These are phyloP conservation scores for Melikaiella ostensackeni DNA, from an alignment of 2,888 invertebrate species.

Conservation along the genomic window DNA sequence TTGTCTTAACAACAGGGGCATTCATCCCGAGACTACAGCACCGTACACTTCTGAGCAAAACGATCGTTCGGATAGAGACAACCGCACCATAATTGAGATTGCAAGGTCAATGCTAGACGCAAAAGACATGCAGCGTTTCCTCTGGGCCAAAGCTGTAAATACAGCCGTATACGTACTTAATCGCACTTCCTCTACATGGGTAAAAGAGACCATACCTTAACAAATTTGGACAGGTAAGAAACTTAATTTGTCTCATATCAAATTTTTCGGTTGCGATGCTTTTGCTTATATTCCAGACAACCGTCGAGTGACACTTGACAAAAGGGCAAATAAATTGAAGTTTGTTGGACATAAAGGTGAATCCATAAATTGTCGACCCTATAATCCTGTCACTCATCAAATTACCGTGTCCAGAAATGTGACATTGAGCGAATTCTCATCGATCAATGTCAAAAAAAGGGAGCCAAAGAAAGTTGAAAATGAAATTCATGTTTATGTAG, in stretches of 20 bases:
- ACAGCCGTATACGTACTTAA: not conserved
- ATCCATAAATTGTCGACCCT: not conserved
- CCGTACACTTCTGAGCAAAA: not conserved
- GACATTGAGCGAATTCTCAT: constrained; percentile 34
- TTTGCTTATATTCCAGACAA: not conserved
- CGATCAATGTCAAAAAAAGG: not conserved
- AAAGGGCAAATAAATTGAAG: too few species aligned
- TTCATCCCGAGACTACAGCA: not conserved
- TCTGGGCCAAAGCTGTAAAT: not conserved
- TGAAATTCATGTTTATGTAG: not conserved
- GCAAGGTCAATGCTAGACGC: not conserved
- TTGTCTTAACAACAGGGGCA: not conserved
- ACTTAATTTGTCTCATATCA: too few species aligned
- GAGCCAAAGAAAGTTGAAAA: not conserved
- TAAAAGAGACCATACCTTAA: too few species aligned
- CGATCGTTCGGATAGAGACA: not conserved
- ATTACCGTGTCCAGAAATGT: constrained; percentile 46
- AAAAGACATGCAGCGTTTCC: not conserved
- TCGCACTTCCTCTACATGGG: not conserved
- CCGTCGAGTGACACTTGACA: too few species aligned
- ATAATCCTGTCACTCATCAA: constrained; percentile 21
- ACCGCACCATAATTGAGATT: not conserved
- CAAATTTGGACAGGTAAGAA: too few species aligned
- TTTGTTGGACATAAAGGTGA: not conserved
- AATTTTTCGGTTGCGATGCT: not conserved